Percentiles rank a stretch among this genome's conserved stretches.
Conservation (phyloP, 2,797 vertebrate species). For the Acanthornis magna region DNA sequence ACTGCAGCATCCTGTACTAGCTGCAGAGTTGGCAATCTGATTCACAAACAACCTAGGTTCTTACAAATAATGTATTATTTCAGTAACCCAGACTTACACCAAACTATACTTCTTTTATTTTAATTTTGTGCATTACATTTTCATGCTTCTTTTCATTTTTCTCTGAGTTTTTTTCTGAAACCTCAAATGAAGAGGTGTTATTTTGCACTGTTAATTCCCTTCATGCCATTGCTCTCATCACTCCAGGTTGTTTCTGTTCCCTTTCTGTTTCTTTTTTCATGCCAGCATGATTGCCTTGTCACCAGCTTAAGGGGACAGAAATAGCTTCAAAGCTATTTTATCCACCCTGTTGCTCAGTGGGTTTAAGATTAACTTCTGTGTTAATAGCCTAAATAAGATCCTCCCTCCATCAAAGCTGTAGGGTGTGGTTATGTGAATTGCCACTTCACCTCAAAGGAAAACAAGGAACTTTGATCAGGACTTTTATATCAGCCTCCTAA, state of each 20-base stretch:
- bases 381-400: not conserved
- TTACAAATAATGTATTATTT: not conserved
- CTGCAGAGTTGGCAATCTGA: not conserved
- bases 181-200: not conserved
- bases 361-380: not conserved
- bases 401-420: not conserved
- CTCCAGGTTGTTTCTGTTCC: constrained; percentile 7
- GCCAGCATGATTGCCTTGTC: not conserved
- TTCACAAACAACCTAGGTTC: not conserved
- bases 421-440: not conserved
- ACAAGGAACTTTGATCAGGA: not conserved
- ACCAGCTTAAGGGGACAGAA: not conserved
- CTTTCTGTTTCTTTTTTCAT: not conserved
- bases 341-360: not conserved
- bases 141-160: not conserved
- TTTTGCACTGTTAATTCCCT: not conserved
- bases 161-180: not conserved
- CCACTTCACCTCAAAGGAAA: not conserved
- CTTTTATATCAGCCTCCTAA: not conserved
- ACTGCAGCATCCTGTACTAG: not conserved
- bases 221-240: not conserved
- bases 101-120: not conserved
- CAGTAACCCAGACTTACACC: not conserved
- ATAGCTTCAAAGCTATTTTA: not conserved
- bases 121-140: not conserved